Conservation (phyloP, 2,888 invertebrate species). For the Drosophila kambysellisi region DNA sequence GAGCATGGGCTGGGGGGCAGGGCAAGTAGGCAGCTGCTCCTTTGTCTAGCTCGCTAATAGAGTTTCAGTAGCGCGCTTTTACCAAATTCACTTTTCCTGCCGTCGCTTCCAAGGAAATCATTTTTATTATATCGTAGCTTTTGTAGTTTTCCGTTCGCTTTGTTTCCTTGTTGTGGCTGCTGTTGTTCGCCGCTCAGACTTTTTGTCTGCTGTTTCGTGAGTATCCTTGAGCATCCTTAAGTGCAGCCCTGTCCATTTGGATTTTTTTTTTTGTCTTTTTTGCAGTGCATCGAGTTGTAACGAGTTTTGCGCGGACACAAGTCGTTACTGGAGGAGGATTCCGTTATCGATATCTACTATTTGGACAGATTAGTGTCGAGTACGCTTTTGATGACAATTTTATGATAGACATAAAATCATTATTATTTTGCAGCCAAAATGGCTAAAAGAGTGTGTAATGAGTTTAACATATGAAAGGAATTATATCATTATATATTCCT, state of each 20-base stretch:
- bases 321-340: slow-evolving; percentile 24
- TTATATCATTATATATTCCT: neutral
- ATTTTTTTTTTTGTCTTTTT: neutral
- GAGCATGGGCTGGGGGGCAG: neutral
- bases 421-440: neutral
- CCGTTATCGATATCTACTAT: slow-evolving; percentile 48
- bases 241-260: slow-evolving; percentile 63
- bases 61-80: slow-evolving; percentile 61
- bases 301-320: slow-evolving; percentile 19
- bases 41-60: slow-evolving; percentile 78
- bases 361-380: slow-evolving; percentile 66
- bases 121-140: slow-evolving; percentile 79
- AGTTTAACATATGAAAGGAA: neutral
- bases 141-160: slow-evolving; percentile 73
- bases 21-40: slow-evolving; percentile 23
- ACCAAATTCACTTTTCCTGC: slow-evolving; percentile 69
- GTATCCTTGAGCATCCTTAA: slow-evolving; percentile 58
- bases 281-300: slow-evolving; percentile 38
- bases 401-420: slow-evolving; percentile 27
- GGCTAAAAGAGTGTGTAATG: neutral
- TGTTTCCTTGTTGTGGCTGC: slow-evolving; percentile 31
- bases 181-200: slow-evolving; percentile 31
- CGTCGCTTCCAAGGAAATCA: slow-evolving; percentile 64
- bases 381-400: slow-evolving; percentile 45
- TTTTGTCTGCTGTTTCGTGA: slow-evolving; percentile 39